Evolutionary conservation across 2,113 vertebrate species (phyloP).

Genomic region (Nanorana parkeri): DNA sequence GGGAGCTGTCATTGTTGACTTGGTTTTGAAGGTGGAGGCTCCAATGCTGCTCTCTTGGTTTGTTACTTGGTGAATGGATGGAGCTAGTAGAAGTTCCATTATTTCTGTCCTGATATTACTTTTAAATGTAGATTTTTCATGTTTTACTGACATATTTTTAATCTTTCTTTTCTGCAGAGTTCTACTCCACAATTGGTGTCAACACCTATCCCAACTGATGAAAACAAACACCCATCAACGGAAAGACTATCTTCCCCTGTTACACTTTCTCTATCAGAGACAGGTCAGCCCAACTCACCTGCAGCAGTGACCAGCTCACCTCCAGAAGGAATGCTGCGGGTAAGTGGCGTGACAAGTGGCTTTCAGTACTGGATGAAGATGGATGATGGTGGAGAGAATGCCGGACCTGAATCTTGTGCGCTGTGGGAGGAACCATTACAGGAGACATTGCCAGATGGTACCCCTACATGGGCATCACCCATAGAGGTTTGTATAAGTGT

Average conservation of each 20-base stretch:
- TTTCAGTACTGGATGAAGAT: conserved; percentile 49
- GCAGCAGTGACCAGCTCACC: conserved; percentile 3
- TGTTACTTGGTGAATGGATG: too few species aligned
- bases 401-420: conserved; percentile 21
- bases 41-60: too few species aligned
- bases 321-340: neutral
- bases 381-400: conserved; percentile 35
- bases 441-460: conserved; percentile 52
- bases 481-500: conserved; percentile 37
- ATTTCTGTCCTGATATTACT: neutral
- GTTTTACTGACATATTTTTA: neutral
- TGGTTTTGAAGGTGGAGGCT: too few species aligned
- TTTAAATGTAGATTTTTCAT: too few species aligned
- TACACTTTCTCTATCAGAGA: neutral
- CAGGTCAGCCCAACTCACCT: neutral
- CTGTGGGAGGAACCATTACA: conserved; percentile 52
- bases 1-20: too few species aligned
- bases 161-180: neutral
- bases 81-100: neutral
- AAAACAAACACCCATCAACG: neutral
- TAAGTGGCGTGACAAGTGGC: conserved; percentile 5
- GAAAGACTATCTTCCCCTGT: conserved; percentile 12
- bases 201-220: neutral
- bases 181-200: neutral
- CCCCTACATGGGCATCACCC: conserved; percentile 53